A percentile compares a stretch with the other conserved stretches of the same genome.
Conservation (phyloP, 2,113 vertebrate genomes). For the Zosterops japonicus region DNA sequence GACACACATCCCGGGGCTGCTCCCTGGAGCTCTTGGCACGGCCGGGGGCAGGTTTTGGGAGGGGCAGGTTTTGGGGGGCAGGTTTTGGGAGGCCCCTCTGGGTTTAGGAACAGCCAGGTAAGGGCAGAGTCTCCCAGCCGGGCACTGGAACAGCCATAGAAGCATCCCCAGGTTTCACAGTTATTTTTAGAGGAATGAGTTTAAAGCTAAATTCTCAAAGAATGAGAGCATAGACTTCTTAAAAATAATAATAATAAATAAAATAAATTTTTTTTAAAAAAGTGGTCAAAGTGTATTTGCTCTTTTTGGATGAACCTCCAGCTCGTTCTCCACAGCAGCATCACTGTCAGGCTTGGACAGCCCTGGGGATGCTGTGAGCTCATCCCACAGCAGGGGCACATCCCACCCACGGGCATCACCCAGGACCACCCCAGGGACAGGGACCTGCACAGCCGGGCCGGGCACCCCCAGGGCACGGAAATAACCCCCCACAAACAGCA, state of each 20-base stretch:
- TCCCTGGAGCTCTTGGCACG: background rate
- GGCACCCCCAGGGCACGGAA: too few relatives aligned
- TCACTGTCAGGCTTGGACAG: background rate
- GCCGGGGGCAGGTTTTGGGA: background rate
- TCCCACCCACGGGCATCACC: background rate
- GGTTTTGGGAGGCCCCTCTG: rapidly evolving
- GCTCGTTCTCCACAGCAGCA: background rate
- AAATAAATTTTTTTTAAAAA: background rate
- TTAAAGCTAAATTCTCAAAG: background rate
- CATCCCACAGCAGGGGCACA: background rate
- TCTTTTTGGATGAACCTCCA: background rate
- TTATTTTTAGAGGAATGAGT: background rate
- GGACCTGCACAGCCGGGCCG: background rate
- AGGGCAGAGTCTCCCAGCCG: background rate
- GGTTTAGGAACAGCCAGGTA: background rate
- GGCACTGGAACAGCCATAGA: background rate
- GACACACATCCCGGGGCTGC: background rate
- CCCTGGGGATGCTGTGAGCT: background rate
- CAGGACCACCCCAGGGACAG: background rate
- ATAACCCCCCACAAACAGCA: too few relatives aligned
- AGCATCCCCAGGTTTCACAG: rapidly evolving
- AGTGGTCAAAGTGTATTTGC: background rate
- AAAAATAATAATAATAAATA: background rate
- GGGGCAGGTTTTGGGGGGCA: too few relatives aligned
- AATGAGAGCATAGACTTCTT: background rate